These are phyloP conservation scores for Pentalonia nigronervosa DNA, from an alignment of 1,140 invertebrate genomes.

Conservation along the genomic window DNA sequence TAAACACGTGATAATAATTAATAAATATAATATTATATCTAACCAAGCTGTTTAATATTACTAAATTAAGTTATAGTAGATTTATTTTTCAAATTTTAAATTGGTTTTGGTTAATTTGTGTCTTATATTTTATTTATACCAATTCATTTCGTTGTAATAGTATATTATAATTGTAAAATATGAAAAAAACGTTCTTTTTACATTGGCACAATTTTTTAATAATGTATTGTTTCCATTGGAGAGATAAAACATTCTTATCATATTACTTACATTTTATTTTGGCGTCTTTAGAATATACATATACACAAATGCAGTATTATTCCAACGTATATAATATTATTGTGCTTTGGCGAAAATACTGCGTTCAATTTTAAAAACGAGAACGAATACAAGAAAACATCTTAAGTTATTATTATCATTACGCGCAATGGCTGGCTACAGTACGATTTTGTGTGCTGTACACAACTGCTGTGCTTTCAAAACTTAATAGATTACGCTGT, in stretches of 20 bases:
- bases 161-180: background rate
- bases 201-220: background rate
- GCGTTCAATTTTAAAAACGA: background rate
- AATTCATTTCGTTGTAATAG: background rate
- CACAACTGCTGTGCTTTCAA: background rate
- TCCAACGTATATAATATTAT: background rate
- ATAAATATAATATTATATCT: background rate
- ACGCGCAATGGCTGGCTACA: background rate
- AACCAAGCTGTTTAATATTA: background rate
- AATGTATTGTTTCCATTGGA: background rate
- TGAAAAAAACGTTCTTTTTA: background rate
- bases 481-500: conserved; percentile 3
- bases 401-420: conserved; percentile 21
- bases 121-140: background rate
- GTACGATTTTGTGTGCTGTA: background rate
- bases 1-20: background rate
- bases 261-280: background rate
- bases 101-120: background rate
- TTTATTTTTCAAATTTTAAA: background rate
- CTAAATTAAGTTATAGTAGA: background rate
- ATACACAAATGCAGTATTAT: background rate
- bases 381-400: background rate
- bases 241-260: background rate
- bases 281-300: background rate
- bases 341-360: background rate